Evolutionary conservation across 1,140 invertebrate genomes (phyloP).

Genomic region (Danaus plexippus): DNA sequence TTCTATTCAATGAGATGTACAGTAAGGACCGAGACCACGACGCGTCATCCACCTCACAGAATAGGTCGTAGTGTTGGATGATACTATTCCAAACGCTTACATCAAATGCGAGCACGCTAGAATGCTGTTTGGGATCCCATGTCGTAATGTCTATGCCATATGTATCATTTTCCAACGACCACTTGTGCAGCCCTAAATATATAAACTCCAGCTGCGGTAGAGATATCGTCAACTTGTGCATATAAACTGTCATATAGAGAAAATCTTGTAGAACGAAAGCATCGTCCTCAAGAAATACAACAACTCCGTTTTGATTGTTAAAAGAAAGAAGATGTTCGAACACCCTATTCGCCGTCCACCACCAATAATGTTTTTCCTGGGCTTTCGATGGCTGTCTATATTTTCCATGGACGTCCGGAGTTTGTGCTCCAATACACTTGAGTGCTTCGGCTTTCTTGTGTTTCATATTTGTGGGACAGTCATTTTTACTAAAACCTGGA

Average conservation of each 20-base stretch:
- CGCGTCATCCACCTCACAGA: conserved; percentile 36
- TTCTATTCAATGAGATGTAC: conserved; percentile 35
- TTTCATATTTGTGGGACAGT: conserved; percentile 29
- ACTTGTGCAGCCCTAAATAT: conserved; percentile 20
- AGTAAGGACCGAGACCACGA: conserved; percentile 40
- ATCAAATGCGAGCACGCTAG: conserved; percentile 31
- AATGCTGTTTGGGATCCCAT: conserved; percentile 32
- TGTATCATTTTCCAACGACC: conserved; percentile 6
- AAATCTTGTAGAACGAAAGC: conserved; percentile 37
- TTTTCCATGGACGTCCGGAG: conserved; percentile 30
- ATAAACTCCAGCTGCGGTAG: conserved; percentile 29
- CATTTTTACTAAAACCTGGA: conserved; percentile 29
- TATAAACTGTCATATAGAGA: conserved; percentile 31
- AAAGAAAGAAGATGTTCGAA: conserved; percentile 34
- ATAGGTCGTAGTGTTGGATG: conserved; percentile 33
- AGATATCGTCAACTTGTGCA: conserved; percentile 28
- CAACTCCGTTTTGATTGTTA: conserved; percentile 20
- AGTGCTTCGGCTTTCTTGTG: conserved; percentile 20
- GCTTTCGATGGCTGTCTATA: conserved; percentile 22
- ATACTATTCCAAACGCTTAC: conserved; percentile 32
- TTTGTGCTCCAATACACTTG: conserved; percentile 29
- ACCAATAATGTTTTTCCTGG: conserved; percentile 45
- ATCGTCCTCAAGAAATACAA: conserved; percentile 36
- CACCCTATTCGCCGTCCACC: conserved; percentile 46
- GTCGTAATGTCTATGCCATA: conserved; percentile 25